A percentile compares a stretch with the other conserved stretches of the same genome.
Conservation (phyloP, 2,113 vertebrate species). For the Drymodes brunneopygia region DNA sequence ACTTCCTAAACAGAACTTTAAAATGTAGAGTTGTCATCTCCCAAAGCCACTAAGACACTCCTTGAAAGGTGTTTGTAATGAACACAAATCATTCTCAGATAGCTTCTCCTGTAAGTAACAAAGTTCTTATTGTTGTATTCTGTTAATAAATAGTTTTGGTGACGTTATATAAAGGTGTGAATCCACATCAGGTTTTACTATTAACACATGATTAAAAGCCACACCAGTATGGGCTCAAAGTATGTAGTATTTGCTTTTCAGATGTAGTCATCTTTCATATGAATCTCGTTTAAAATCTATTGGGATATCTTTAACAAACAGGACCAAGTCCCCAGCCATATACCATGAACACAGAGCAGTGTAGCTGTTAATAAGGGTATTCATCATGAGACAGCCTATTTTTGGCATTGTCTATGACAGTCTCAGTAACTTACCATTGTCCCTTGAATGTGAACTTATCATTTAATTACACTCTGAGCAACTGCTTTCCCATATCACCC, state of each 20-base stretch:
- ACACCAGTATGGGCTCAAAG: constrained; percentile 29
- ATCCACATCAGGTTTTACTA: background rate
- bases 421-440: constrained; percentile 78
- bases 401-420: constrained; percentile 78
- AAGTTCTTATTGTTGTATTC: background rate
- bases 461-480: constrained; percentile 85
- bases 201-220: constrained; percentile 22
- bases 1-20: background rate
- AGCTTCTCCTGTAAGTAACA: background rate
- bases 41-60: background rate
- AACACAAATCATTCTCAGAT: background rate
- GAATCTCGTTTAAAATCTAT: constrained; percentile 66
- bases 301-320: constrained; percentile 60
- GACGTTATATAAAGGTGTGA: background rate
- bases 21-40: background rate
- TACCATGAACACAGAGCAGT: constrained; percentile 70
- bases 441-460: constrained; percentile 89
- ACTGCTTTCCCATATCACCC: constrained; percentile 79
- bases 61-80: background rate
- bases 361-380: constrained; percentile 88
- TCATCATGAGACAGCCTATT: constrained; percentile 80
- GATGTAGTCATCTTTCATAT: constrained; percentile 64
- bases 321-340: constrained; percentile 66
- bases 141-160: background rate
- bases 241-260: constrained; percentile 68